phyloP scores from a whole-genome alignment of 2,113 vertebrate species.

The Cinclus mexicanus region DNA sequence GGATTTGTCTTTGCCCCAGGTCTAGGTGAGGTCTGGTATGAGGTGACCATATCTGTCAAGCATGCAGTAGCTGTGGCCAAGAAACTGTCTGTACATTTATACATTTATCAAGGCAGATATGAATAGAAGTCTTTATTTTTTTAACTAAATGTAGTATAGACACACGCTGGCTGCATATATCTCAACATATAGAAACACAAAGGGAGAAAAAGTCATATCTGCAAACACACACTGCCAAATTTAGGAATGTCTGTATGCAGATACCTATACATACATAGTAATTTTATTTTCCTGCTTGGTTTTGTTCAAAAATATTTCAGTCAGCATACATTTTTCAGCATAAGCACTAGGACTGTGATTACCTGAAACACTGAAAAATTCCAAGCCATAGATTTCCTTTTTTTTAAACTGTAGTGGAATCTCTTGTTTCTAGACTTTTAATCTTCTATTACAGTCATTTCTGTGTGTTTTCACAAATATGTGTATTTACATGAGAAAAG shows the following conservation, averaged over 20 bases:
- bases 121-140: conserved; percentile 72
- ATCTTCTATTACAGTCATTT: background rate
- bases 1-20: conserved; percentile 77
- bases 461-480: background rate
- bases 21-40: conserved; percentile 80
- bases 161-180: background rate
- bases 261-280: background rate
- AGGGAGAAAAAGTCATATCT: background rate
- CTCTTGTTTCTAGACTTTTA: background rate
- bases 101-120: conserved; percentile 68
- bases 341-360: conserved; percentile 18
- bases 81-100: conserved; percentile 72
- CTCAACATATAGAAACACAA: background rate
- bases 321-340: conserved; percentile 55
- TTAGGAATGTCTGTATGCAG: background rate
- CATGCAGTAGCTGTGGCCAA: conserved; percentile 64
- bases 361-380: conserved; percentile 45
- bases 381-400: conserved; percentile 30
- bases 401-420: background rate
- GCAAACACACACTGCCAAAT: background rate
- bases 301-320: conserved; percentile 23
- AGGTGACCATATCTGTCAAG: conserved; percentile 79
- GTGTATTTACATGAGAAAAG: background rate
- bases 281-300: conserved; percentile 26
- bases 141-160: background rate